These are phyloP conservation scores for Torymus tubicola DNA, from an alignment of 2,888 invertebrate species.

Conservation along the genomic window DNA sequence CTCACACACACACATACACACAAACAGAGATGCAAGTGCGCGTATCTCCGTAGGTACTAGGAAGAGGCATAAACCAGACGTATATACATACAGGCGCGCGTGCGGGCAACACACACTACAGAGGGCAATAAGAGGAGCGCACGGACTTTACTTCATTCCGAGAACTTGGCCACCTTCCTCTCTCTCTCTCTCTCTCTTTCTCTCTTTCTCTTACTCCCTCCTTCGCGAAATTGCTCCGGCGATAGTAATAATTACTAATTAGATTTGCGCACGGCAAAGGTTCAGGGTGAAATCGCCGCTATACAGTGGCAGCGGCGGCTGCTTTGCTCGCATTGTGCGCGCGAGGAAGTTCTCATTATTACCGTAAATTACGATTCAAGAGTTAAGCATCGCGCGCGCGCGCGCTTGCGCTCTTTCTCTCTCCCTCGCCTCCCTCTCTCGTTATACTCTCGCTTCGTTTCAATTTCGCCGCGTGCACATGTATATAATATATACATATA, in stretches of 20 bases:
- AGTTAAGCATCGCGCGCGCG: conserved; percentile 51
- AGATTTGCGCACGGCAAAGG: conserved; percentile 26
- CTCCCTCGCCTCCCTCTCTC: background rate
- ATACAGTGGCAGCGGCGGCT: background rate
- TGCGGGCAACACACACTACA: too few species aligned
- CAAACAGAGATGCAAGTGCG: too few species aligned
- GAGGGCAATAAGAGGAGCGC: background rate
- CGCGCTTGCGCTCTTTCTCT: background rate
- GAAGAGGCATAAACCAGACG: too few species aligned
- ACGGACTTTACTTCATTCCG: background rate
- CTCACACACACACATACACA: too few species aligned
- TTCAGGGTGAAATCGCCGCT: conserved; percentile 5
- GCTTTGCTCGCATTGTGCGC: conserved; percentile 12
- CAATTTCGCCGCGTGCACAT: conserved; percentile 18
- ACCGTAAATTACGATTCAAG: conserved; percentile 50
- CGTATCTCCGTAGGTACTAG: too few species aligned
- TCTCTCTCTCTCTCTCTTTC: background rate
- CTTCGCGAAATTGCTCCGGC: conserved; percentile 8
- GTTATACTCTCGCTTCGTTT: conserved; percentile 17
- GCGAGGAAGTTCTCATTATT: conserved; percentile 56
- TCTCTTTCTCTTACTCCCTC: background rate
- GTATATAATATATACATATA: too few species aligned
- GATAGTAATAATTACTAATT: conserved; percentile 53
- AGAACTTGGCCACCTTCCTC: conserved; percentile 10
- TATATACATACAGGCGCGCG: too few species aligned